Conservation (phyloP, 2,113 vertebrate genomes). For the Periophthalmus modestus region DNA sequence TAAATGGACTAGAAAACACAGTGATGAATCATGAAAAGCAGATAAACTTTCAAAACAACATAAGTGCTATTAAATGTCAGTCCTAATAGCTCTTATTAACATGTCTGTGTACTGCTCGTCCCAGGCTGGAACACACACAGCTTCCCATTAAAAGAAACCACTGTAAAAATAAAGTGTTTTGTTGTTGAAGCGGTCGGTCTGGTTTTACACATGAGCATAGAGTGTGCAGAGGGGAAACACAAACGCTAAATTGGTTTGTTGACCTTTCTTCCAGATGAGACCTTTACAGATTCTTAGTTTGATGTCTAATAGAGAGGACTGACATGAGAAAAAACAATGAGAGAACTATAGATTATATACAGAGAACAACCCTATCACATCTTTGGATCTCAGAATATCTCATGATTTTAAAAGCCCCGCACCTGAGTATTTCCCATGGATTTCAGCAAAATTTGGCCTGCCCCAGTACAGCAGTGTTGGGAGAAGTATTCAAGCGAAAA, state of each 20-base stretch:
- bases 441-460: no score
- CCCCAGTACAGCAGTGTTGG: no score
- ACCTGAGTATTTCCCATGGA: no score
- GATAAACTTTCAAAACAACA: not conserved
- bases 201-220: not conserved
- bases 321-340: not conserved
- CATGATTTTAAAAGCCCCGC: no score
- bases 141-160: conserved; percentile 8
- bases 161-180: not conserved
- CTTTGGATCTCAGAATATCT: not conserved
- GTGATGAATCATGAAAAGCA: not conserved
- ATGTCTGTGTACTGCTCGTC: conserved; percentile 3
- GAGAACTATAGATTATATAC: not conserved
- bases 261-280: conserved; percentile 25
- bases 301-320: conserved; percentile 36
- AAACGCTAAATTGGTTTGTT: conserved; percentile 8
- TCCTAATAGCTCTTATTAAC: conserved; percentile 25
- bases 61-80: conserved; percentile 39
- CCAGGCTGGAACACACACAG: conserved; percentile 18
- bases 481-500: no score
- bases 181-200: not conserved
- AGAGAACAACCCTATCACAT: not conserved
- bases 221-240: not conserved
- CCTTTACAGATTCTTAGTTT: conserved; percentile 23
- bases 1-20: not conserved